phyloP scores from a whole-genome alignment of 2,888 invertebrate species.

The Holacanthella duospinosa region DNA sequence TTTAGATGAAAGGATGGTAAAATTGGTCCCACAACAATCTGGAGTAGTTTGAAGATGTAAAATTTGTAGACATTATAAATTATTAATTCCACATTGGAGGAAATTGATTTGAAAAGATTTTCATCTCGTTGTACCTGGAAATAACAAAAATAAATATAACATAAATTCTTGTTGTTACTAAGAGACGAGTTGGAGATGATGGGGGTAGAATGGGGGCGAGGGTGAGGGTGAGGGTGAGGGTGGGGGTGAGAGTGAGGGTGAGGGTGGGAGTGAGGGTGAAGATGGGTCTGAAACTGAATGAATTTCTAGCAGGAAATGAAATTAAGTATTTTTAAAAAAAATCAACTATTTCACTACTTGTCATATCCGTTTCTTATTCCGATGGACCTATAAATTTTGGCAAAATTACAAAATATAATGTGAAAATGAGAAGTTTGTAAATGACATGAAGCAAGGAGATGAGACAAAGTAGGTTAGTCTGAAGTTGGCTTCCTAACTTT shows the following conservation, averaged over 20 bases:
- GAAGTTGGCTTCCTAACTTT: not conserved
- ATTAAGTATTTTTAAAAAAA: not conserved
- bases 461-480: constrained; percentile 4
- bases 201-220: too few species aligned
- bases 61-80: not conserved
- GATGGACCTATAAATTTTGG: too few species aligned
- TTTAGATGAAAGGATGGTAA: not conserved
- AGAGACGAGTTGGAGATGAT: too few species aligned
- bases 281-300: not conserved
- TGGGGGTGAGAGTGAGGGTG: not conserved
- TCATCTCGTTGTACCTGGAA: too few species aligned
- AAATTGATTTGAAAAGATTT: too few species aligned
- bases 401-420: too few species aligned
- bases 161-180: too few species aligned
- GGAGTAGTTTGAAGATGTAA: not conserved
- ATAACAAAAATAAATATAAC: too few species aligned
- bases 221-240: too few species aligned
- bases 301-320: not conserved
- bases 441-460: not conserved
- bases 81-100: too few species aligned
- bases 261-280: not conserved
- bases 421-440: not conserved
- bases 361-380: too few species aligned
- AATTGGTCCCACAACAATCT: not conserved
- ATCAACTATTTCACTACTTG: not conserved